Base-by-base conservation (phyloP, 1,140 invertebrate genomes). In the Papilio machaon region DNA sequence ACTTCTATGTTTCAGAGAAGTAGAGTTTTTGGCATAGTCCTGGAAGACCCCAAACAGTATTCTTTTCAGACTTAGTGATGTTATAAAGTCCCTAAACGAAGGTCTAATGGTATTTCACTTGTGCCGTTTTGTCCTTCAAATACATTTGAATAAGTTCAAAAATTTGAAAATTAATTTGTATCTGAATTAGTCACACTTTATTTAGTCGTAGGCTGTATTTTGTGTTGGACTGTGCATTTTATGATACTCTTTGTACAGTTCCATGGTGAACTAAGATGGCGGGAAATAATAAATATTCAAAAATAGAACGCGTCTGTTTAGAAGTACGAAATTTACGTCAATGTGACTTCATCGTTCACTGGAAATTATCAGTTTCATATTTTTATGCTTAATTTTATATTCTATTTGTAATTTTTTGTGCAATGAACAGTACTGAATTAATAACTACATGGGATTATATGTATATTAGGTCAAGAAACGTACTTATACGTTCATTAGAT, bases 401-500 rank as follows among this genome's bases (percentile, higher is more conserved):
- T 75, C n/a, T 79, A 78, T 77, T 78, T 67, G 47, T 75, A 19
- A 19, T 60, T 78, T 77, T n/a, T 52, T 60, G 82, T 85, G 86
- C 58, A 83, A 94, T 94, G 92, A 88, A 88, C 87, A 77, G 67
- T 60, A 79, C 75, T 80, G 91, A 92, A 67, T 77, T 91, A 9
- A 35, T 91, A 46, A 43, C 81, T 46, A 67, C 82, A 19, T 89
- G 82, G 38, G 86, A 92, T 88, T 91, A 80, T 81, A 58, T 91
- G 19, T 94, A 94, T 46, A 74, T 80, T 35, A 82, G 85, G n/a
- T 73, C 85, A 8, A 87, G 92, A 46, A 94, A 94, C 83, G 80
- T 70, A 23, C 13, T 92, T 1, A 90, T 94, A 35, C 88, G 91
- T 2, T 91, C 90, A 17, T 87, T 86, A 75, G 91, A 94, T 81